phyloP scores from a whole-genome alignment of 1,140 invertebrate genomes.

The Drosophila ambigua region DNA sequence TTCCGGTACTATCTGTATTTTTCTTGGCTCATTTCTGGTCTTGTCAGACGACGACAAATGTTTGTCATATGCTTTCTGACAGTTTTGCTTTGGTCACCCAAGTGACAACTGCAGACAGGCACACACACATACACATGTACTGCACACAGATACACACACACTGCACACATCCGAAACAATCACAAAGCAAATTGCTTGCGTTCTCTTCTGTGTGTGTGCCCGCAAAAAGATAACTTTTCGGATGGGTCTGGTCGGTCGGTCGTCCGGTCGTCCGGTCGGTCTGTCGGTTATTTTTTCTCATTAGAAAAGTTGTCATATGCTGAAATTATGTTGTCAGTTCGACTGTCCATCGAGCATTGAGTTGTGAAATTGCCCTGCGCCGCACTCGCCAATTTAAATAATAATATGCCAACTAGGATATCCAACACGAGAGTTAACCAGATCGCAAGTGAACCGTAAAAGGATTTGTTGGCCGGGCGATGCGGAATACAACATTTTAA shows the following conservation, averaged over 20 bases:
- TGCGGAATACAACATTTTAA: too few relatives aligned
- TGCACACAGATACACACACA: too few relatives aligned
- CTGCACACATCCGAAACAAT: slow-evolving; percentile 46
- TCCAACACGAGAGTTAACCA: not conserved
- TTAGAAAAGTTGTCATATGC: slow-evolving; percentile 73
- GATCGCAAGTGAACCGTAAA: not conserved
- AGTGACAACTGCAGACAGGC: slow-evolving; percentile 50
- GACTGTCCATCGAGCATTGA: slow-evolving; percentile 53
- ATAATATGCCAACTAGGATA: slow-evolving; percentile 20
- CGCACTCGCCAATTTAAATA: slow-evolving; percentile 56
- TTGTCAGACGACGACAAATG: slow-evolving; percentile 60
- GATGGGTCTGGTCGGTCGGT: not conserved
- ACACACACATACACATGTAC: slow-evolving; percentile 1
- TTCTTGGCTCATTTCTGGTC: slow-evolving; percentile 31
- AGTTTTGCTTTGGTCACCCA: slow-evolving; percentile 55
- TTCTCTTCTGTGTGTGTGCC: slow-evolving; percentile 15
- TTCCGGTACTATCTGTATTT: not conserved
- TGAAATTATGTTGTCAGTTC: slow-evolving; percentile 78
- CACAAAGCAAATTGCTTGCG: slow-evolving; percentile 60
- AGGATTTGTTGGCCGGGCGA: too few relatives aligned
- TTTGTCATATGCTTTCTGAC: slow-evolving; percentile 59
- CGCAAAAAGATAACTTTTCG: too few relatives aligned
- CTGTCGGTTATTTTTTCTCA: slow-evolving; percentile 50
- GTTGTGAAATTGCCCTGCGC: slow-evolving; percentile 42
- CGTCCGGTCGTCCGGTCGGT: not conserved